Percentiles rank a stretch among this genome's conserved stretches.
These are phyloP conservation scores for Python bivittatus DNA, from an alignment of 2,113 vertebrate genomes.

Conservation along the genomic window DNA sequence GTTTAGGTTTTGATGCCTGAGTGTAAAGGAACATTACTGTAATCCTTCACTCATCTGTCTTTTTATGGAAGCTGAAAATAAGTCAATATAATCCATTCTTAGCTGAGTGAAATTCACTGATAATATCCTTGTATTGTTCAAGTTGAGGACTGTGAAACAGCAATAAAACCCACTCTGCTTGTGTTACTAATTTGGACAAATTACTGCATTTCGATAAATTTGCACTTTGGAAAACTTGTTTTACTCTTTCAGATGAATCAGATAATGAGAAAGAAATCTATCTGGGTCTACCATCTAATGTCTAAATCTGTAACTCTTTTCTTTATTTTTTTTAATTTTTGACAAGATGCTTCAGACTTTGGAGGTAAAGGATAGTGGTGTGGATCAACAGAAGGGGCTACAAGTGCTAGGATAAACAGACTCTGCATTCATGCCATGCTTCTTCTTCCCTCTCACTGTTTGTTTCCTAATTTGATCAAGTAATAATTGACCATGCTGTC, in stretches of 20 bases:
- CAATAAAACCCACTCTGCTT: slow-evolving; percentile 7
- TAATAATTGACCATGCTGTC: too few species aligned
- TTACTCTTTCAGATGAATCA: not conserved
- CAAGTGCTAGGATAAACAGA: too few species aligned
- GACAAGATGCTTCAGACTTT: not conserved
- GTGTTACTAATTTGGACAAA: not conserved
- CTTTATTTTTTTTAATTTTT: not conserved
- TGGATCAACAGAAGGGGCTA: not conserved
- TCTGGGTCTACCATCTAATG: not conserved
- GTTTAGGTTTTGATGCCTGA: slow-evolving; percentile 25
- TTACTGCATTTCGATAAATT: not conserved
- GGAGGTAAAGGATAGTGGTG: not conserved
- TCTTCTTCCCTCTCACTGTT: too few species aligned
- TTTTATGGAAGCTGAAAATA: slow-evolving; percentile 24
- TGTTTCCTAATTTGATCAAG: too few species aligned
- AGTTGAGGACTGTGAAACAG: slow-evolving; percentile 4
- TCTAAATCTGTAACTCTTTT: not conserved
- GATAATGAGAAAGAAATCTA: not conserved
- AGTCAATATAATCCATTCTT: slow-evolving; percentile 23
- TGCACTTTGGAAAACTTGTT: not conserved
- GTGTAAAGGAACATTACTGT: slow-evolving; percentile 29
- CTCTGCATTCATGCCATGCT: too few species aligned
- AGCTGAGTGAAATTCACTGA: slow-evolving; percentile 4
- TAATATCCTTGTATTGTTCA: slow-evolving; percentile 34
- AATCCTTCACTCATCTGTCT: slow-evolving; percentile 3